These are phyloP conservation scores for Sciurus carolinensis DNA, from an alignment of 2,797 vertebrate genomes.

Conservation along the genomic window DNA sequence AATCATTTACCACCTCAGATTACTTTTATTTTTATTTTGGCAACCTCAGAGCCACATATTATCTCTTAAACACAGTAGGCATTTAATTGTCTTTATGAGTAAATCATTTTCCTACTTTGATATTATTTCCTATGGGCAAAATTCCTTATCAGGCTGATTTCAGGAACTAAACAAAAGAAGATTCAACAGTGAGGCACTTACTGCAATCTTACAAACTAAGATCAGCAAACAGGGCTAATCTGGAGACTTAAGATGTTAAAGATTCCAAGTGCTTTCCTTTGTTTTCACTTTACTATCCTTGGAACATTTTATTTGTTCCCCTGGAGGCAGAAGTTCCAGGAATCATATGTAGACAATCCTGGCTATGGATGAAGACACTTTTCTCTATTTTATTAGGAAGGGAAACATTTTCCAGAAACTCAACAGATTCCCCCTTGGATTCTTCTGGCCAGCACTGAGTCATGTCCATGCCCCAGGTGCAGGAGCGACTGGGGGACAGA, in stretches of 20 bases:
- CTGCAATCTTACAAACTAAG: neutral
- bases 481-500: neutral
- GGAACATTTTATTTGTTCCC: neutral
- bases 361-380: neutral
- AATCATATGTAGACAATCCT: neutral
- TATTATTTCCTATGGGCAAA: constrained; percentile 38
- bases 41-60: neutral
- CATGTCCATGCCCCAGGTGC: neutral
- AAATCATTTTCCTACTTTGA: neutral
- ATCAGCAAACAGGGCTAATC: constrained; percentile 19
- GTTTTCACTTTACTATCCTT: neutral
- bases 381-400: constrained; percentile 15
- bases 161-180: constrained; percentile 40
- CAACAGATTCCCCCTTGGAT: neutral
- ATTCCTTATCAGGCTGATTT: neutral
- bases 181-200: neutral
- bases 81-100: neutral
- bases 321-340: neutral
- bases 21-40: neutral
- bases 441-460: neutral
- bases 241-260: neutral
- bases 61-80: neutral
- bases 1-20: neutral
- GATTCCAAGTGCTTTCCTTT: neutral
- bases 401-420: constrained; percentile 20